Base-by-base conservation (phyloP, 2,888 invertebrate genomes). In the Phrixothrix hirtus region DNA sequence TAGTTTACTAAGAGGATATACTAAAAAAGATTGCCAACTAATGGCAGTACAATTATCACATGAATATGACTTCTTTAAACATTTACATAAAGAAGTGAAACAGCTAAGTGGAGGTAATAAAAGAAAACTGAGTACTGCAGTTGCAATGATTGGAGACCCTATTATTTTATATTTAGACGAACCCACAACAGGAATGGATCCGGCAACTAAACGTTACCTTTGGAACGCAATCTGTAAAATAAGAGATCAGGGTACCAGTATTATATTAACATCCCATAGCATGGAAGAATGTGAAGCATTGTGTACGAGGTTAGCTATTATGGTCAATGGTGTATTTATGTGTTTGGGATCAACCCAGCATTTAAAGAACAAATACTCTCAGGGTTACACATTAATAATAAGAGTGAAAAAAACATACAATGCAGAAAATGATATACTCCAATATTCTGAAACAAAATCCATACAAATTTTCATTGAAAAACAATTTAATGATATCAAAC, bases 251-350 rank as follows among this genome's bases (percentile, higher is more conserved):
- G 91, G 92, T 0, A 83, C 83, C 69, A 86, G 89, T 49, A 83
- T 93, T 42, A 80, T 94, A 53, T 79, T 93, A 51, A 93, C 93
- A 10, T 92, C 92, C 29, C 89, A 91, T 77, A 89, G 88, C 71
- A 90, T 92, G 89, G 90, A 90, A 75, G 91, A 92, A 75, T 90
- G 90, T 74, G 91, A 92, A 77, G 89, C 89, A 12, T 78, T 92
- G 12, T 92, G 92, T 72, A 87, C 88, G 1, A 79, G 89, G 3
- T 74, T 92, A 60, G 89, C 89, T 27, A 87, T 92, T 57, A 91
- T 92, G 91, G 90, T 90, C n/a, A 89, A 89, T 71, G 92, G 91
- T 0, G 80, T 82, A 59, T 87, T 91, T 72, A 83, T 84, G 69
- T 92, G 91, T 64, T 77, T 91, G 32, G 92, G 92, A 14, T 87